phyloP scores from a whole-genome alignment of 2,888 invertebrate genomes.

The Eudemis profundana region DNA sequence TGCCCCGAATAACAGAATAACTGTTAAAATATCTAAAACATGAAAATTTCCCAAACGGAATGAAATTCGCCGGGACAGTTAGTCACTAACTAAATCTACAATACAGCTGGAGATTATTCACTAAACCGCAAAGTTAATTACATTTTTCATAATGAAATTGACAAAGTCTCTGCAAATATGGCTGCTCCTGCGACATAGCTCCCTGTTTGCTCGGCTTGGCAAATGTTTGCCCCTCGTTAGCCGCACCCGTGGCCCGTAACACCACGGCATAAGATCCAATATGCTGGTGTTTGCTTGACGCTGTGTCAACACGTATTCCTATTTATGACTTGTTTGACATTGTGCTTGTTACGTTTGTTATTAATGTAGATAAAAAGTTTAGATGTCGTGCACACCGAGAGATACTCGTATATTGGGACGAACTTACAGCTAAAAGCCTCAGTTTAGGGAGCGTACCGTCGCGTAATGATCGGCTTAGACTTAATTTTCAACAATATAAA shows the following conservation, averaged over 20 bases:
- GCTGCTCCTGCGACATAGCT: slow-evolving; percentile 50
- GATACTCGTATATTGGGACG: slow-evolving; percentile 1
- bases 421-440: no score
- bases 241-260: slow-evolving; percentile 43
- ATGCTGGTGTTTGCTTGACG: slow-evolving; percentile 38
- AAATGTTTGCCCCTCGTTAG: slow-evolving; percentile 76
- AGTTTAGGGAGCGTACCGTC: no score
- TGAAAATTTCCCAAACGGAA: no score
- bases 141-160: slow-evolving; percentile 31
- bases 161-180: slow-evolving; percentile 53
- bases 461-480: no score
- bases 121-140: slow-evolving; percentile 2
- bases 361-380: slow-evolving; percentile 2
- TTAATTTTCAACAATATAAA: no score
- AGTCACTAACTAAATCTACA: no score
- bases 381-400: background rate
- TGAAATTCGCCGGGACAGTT: no score
- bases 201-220: slow-evolving; percentile 64
- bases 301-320: slow-evolving; percentile 14
- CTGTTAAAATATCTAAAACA: no score
- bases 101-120: background rate
- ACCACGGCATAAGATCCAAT: slow-evolving; percentile 37
- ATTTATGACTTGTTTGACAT: slow-evolving; percentile 29
- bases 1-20: no score
- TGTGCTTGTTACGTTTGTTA: slow-evolving; percentile 9